Base-by-base conservation (phyloP, 2,888 invertebrate genomes). In the Lithophane leautieri region DNA sequence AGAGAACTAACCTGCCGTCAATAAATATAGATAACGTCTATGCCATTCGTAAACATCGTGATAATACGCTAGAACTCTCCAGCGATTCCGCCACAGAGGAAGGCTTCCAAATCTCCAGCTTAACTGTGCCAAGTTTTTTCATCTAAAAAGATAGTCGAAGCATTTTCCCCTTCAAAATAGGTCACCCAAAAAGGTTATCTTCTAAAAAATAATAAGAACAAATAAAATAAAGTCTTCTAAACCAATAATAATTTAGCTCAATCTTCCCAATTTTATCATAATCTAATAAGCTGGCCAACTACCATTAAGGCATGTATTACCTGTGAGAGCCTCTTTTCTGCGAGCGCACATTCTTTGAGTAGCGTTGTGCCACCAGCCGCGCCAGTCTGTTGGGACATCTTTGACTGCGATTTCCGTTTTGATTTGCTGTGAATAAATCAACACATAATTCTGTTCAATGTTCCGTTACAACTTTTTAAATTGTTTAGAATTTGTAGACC, bases 301-400 rank as follows among this genome's bases (percentile, higher is more conserved):
- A 40, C n/a, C 6, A 42, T 52, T 16, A 14, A n/a, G n/a, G 16
- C 1, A 25, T 4, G 14, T 50, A 50, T 80, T 83, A 95, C 95
- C 94, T 94, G 28, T 90, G 84, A 1, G 93, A 89, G n/a, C 95
- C 95, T 70, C 96, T 95, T 91, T 97, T 98, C 79, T 97, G 97
- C 12, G 98, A 97, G 79, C 97, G 97, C 69, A 97, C 95, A 58
- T 98, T 94, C 73, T 98, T 97, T 65, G 97, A 97, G 69, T 98
- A 97, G 73, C 98, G 97, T 81, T 98, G 97, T 6, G 98, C 97
- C 74, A 98, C 98, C 68, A 98, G 93, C 84, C 98, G 97, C 34
- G 98, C 97, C 88, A 98, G 97, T 81, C 98, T 97, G 92, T 98
- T 98, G 0, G 97, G 97, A 71, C 97, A 97, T 56, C 97, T 88